Evolutionary conservation across 2,797 vertebrate species (phyloP).

Genomic region (Eulemur coronatus): DNA sequence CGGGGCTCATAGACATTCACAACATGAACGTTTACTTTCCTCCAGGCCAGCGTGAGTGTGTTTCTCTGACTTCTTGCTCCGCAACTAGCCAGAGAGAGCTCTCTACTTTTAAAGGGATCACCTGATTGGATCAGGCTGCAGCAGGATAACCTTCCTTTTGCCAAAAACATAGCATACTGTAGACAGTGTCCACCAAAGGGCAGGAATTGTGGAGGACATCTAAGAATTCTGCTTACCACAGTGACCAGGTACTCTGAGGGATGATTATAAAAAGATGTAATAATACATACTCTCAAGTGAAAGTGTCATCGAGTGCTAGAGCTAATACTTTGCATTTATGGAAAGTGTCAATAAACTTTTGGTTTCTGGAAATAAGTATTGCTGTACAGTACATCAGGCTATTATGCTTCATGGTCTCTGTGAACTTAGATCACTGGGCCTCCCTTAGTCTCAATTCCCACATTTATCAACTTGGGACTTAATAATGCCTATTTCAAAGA

Average conservation of each 20-base stretch:
- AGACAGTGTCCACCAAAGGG: rapidly evolving
- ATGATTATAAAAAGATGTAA: background rate
- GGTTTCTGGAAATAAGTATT: background rate
- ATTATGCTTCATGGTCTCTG: background rate
- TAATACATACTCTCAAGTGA: background rate
- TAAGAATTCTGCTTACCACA: background rate
- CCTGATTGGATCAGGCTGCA: background rate
- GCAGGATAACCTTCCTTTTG: background rate
- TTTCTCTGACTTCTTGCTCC: background rate
- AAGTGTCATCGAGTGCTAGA: background rate
- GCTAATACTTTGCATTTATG: background rate
- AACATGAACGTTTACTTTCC: background rate
- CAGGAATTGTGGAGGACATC: background rate
- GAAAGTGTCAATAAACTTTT: background rate
- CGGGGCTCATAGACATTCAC: background rate
- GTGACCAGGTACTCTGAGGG: background rate
- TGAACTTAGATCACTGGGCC: background rate
- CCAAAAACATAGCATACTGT: background rate
- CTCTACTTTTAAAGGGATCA: background rate
- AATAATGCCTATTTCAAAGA: background rate
- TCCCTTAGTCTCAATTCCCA: background rate
- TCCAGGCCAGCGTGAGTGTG: background rate
- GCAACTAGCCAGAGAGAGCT: background rate
- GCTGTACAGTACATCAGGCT: background rate
- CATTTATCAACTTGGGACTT: background rate